phyloP scores from a whole-genome alignment of 2,113 vertebrate genomes.

The Sialia sialis region DNA sequence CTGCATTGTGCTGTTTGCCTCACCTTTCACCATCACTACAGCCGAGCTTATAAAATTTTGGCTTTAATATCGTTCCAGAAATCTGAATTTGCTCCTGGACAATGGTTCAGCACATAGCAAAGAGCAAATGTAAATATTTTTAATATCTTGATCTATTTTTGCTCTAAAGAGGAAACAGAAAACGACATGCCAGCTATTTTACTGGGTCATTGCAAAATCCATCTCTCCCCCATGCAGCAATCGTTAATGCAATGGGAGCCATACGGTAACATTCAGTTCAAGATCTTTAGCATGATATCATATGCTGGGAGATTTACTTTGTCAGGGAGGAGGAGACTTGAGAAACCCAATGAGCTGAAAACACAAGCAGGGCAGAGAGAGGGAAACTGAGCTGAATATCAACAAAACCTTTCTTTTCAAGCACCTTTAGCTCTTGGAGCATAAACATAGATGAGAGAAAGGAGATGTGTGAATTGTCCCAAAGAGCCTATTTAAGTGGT shows the following conservation, averaged over 20 bases:
- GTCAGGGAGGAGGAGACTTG: not conserved
- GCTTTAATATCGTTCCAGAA: not conserved
- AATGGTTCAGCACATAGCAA: not conserved
- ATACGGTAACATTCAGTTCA: constrained; percentile 20
- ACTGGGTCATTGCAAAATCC: constrained; percentile 1
- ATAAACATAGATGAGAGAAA: not conserved
- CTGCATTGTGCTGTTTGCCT: not conserved
- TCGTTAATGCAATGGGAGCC: not conserved
- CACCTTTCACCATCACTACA: not conserved
- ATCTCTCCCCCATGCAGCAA: not conserved
- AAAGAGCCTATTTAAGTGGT: not conserved
- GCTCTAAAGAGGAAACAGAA: not conserved
- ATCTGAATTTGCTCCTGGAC: not conserved
- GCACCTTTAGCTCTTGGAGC: not conserved
- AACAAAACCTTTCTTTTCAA: not conserved
- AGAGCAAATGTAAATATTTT: constrained; percentile 4
- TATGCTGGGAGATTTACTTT: constrained; percentile 27
- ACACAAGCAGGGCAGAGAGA: not conserved
- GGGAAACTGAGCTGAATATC: constrained; percentile 1
- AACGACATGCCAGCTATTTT: not conserved
- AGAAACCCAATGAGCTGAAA: not conserved
- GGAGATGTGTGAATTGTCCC: not conserved
- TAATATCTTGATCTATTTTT: not conserved
- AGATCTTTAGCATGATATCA: constrained; percentile 33
- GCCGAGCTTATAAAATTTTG: not conserved